A percentile compares a stretch with the other conserved stretches of the same genome.
Conservation (phyloP, 2,113 vertebrate genomes). For the Uropsilus gracilis region DNA sequence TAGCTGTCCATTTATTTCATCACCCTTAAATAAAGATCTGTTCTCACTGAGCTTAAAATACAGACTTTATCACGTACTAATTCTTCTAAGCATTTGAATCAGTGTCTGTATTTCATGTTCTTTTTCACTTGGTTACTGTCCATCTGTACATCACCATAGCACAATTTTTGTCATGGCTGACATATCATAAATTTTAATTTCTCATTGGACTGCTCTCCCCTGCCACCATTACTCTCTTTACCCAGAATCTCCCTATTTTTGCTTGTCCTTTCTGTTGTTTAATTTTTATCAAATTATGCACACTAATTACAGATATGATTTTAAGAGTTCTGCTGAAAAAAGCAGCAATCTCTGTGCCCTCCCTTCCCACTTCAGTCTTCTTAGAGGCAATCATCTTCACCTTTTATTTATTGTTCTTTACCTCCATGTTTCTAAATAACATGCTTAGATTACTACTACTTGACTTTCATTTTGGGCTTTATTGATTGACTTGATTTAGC, state of each 20-base stretch:
- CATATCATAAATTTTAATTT: not conserved
- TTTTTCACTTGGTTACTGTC: no score
- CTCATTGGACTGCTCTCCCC: not conserved
- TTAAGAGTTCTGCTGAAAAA: not conserved
- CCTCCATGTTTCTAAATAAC: not conserved
- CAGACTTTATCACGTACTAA: accelerated
- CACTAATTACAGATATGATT: not conserved
- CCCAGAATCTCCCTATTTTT: not conserved
- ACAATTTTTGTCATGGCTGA: no score
- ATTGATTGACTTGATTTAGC: not conserved
- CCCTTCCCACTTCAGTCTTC: not conserved
- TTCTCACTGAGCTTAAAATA: not conserved
- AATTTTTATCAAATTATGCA: not conserved
- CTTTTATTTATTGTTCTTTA: not conserved
- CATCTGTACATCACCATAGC: not conserved
- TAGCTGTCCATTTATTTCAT: not conserved
- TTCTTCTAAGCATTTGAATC: not conserved
- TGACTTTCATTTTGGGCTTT: not conserved
- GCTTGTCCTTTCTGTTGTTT: not conserved
- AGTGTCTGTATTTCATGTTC: not conserved
- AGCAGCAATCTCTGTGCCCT: not conserved
- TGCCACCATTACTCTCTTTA: not conserved
- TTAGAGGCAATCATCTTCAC: not conserved
- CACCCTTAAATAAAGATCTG: not conserved
- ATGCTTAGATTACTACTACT: not conserved